Percentiles rank a stretch among this genome's conserved stretches.
phyloP scores from a whole-genome alignment of 2,888 invertebrate genomes.

The Drosophila yooni region DNA sequence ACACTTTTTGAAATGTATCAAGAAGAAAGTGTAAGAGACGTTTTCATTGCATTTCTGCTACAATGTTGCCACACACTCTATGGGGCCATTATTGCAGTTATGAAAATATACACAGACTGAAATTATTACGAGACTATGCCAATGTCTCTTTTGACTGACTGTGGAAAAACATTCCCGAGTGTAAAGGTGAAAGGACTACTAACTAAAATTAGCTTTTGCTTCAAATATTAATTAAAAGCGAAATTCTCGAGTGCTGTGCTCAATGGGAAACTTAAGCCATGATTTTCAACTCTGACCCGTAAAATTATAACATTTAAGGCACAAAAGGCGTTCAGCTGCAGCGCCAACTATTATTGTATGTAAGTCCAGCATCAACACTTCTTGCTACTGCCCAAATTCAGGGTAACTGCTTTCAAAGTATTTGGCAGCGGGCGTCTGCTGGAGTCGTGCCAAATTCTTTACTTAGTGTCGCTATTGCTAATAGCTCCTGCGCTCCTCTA shows the following conservation, averaged over 20 bases:
- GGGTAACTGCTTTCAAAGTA: constrained; percentile 40
- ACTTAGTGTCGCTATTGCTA: constrained; percentile 66
- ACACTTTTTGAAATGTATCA: constrained; percentile 21
- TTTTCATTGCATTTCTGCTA: constrained; percentile 19
- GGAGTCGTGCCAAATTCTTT: constrained; percentile 66
- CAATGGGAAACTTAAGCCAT: background rate
- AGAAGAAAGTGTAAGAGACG: constrained; percentile 1
- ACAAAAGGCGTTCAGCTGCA: constrained; percentile 14
- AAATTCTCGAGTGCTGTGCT: background rate
- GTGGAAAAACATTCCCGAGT: background rate
- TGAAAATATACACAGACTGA: constrained; percentile 1
- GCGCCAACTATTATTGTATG: constrained; percentile 4
- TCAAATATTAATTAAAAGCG: constrained; percentile 35
- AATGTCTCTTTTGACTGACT: constrained; percentile 1
- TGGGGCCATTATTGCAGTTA: background rate
- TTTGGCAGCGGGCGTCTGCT: constrained; percentile 57
- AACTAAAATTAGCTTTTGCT: background rate
- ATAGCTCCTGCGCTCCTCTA: constrained; percentile 58
- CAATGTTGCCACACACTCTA: constrained; percentile 21
- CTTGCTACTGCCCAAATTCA: constrained; percentile 8
- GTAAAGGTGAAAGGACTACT: constrained; percentile 1
- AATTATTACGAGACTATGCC: background rate
- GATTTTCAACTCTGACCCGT: constrained; percentile 1
- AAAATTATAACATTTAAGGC: constrained; percentile 14
- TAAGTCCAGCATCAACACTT: constrained; percentile 21